Evolutionary conservation across 1,140 invertebrate genomes (phyloP).

Genomic region (Aradophagus sp.): DNA sequence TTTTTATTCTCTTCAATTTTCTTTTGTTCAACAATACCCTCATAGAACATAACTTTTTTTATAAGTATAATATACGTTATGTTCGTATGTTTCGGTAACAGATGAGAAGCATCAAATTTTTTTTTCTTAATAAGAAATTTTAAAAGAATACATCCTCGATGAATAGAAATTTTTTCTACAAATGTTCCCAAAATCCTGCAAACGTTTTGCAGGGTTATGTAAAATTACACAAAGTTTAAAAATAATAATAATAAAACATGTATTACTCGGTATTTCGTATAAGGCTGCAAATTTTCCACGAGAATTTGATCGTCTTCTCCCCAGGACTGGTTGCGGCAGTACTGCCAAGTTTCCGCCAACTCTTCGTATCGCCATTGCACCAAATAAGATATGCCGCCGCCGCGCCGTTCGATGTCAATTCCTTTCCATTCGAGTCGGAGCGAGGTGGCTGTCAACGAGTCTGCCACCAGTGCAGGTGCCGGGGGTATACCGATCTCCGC

Average conservation of each 20-base stretch:
- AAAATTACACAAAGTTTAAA: no score
- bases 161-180: no score
- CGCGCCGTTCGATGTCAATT: slow-evolving; percentile 68
- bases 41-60: no score
- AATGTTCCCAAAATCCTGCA: no score
- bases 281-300: slow-evolving; percentile 86
- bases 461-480: slow-evolving; percentile 84
- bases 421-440: slow-evolving; percentile 87
- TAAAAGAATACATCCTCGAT: no score
- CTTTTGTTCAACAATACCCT: no score
- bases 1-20: no score
- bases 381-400: slow-evolving; percentile 77
- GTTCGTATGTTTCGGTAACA: no score
- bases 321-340: slow-evolving; percentile 82
- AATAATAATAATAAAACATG: no score
- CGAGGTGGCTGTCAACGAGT: slow-evolving; percentile 83
- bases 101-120: no score
- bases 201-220: slow-evolving; percentile 5
- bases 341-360: slow-evolving; percentile 82
- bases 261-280: slow-evolving; percentile 89
- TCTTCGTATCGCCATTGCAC: slow-evolving; percentile 86
- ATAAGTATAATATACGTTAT: no score
- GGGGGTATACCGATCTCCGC: slow-evolving; percentile 81
- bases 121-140: no score
- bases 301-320: slow-evolving; percentile 79